Conservation (phyloP, 2,888 invertebrate species). For the Scaptomyza caliginosa region DNA sequence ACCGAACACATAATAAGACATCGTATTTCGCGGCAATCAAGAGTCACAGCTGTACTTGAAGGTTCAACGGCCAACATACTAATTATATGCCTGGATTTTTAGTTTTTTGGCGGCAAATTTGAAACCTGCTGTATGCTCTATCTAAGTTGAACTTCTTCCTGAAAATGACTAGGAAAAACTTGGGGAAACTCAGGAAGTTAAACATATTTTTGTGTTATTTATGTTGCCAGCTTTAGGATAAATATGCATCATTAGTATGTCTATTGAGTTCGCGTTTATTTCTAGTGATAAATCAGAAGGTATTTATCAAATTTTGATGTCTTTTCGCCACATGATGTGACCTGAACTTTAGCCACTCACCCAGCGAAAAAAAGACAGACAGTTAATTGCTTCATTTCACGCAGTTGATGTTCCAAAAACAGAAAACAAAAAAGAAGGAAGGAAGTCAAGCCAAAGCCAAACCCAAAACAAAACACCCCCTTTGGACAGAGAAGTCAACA, state of each 20-base stretch:
- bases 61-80: not conserved
- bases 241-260: not conserved
- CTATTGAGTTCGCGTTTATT: not conserved
- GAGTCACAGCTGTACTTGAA: slow-evolving; percentile 52
- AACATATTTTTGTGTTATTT: not conserved
- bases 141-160: not conserved
- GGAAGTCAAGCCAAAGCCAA: slow-evolving; percentile 44
- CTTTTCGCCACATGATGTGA: slow-evolving; percentile 41
- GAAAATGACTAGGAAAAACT: too few species aligned
- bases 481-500: slow-evolving; percentile 35
- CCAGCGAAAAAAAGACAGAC: too few species aligned
- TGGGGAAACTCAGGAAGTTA: not conserved
- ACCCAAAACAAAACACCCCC: slow-evolving; percentile 20
- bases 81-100: slow-evolving; percentile 58
- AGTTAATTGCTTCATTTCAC: slow-evolving; percentile 83
- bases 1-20: slow-evolving; percentile 53
- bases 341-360: slow-evolving; percentile 57
- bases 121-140: not conserved
- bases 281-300: slow-evolving; percentile 55
- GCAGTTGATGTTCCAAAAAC: slow-evolving; percentile 72
- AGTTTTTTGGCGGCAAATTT: slow-evolving; percentile 50
- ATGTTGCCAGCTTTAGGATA: slow-evolving; percentile 2
- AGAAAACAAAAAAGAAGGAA: too few species aligned
- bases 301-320: slow-evolving; percentile 53
- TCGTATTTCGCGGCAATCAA: slow-evolving; percentile 69